Base-by-base conservation (phyloP, 2,888 invertebrate genomes). In the Erannis defoliaria region DNA sequence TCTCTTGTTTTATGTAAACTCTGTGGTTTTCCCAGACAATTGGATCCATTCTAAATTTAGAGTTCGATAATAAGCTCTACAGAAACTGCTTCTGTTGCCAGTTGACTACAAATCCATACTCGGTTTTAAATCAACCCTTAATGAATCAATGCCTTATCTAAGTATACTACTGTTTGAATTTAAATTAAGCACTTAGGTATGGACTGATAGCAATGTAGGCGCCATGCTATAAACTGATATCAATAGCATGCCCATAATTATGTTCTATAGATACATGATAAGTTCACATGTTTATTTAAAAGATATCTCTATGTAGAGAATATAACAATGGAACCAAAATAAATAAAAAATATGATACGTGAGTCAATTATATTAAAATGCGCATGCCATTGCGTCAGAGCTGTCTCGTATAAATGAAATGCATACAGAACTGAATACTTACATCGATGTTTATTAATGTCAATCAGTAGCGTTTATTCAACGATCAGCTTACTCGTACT, bases 361-460 rank as follows among this genome's bases (percentile, higher is more conserved):
- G 57, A 64, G 66, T 68, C 58, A 66, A 57, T 56, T 57, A 58
- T 66, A 68, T 68, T 66, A 56, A 68, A 66, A 66, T 62, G 53
- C 64, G 42, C 45, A 31, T 42, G 46, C n/a, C 45, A 58, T 67
- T 68, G 66, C 68, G 71, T 71, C 66, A 70, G 56, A 62, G 31
- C 31, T 33, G 48, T 66, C 62, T 54, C 56, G 55, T 65, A 59
- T 60, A 67, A 66, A 67, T 67, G 65, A 64, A 66, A 61, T 59
- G 60, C 59, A 63, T 51, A 58, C 60, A 55, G 67, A 35, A 61
- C 66, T 63, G 61, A 65, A 58, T 61, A 57, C n/a, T n/a, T n/a
- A n/a, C 45, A 55, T 64, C 62, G 51, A 68, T 62, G 45, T 57
- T 57, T 65, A 67, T 64, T 63, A 54, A 67, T 64, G 59, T 68